Evolutionary conservation across 2,113 vertebrate species (phyloP).

Genomic region (Pterophyllum scalare): DNA sequence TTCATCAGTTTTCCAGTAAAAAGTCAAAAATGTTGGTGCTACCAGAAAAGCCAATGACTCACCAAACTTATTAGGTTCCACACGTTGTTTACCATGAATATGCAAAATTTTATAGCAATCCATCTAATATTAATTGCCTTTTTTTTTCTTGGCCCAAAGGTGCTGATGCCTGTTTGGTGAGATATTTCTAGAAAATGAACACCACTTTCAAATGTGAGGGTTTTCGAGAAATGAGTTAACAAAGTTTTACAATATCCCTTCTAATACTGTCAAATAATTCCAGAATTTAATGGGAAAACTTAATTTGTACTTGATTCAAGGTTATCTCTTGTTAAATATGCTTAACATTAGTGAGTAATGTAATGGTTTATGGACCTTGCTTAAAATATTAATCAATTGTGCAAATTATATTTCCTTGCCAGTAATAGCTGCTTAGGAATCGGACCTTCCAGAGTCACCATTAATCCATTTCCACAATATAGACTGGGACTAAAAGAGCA

Average conservation of each 20-base stretch:
- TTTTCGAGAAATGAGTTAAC: not conserved
- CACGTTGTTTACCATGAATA: not conserved
- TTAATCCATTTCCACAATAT: not conserved
- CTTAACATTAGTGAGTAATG: not conserved
- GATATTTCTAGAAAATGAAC: not conserved
- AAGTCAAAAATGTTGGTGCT: not conserved
- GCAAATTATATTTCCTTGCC: constrained; percentile 10
- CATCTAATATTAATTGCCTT: not conserved
- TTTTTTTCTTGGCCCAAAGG: not conserved
- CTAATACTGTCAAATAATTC: not conserved
- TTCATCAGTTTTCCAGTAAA: not conserved
- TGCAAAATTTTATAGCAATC: not conserved
- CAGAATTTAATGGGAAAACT: constrained; percentile 3
- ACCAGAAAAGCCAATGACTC: not conserved
- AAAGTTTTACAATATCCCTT: not conserved
- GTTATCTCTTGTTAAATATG: not conserved
- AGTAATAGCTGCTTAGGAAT: constrained; percentile 17
- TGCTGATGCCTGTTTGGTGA: not conserved
- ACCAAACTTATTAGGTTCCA: not conserved
- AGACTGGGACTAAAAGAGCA: constrained; percentile 14
- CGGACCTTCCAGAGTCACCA: not conserved
- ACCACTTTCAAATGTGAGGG: not conserved
- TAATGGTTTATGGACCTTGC: not conserved
- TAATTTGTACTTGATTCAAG: not conserved
- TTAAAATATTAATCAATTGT: not conserved